A percentile compares a stretch with the other conserved stretches of the same genome.
phyloP scores from a whole-genome alignment of 2,888 invertebrate genomes.

The Lasioglossum figueresi region DNA sequence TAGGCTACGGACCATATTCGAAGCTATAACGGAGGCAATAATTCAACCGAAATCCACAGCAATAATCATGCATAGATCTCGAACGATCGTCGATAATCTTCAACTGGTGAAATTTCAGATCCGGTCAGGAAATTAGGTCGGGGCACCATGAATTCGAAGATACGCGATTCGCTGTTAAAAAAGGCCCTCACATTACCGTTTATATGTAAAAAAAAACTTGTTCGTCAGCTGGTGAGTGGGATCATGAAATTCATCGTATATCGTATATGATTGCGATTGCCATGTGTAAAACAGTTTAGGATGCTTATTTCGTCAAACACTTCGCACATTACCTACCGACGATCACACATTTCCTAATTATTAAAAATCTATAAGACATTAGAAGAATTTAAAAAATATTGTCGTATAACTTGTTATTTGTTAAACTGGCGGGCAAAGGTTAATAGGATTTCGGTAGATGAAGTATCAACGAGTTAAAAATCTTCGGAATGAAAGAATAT shows the following conservation, averaged over 20 bases:
- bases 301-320: too few species aligned
- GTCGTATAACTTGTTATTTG: too few species aligned
- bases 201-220: conserved; percentile 17
- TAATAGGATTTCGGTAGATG: background rate
- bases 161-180: conserved; percentile 12
- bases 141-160: conserved; percentile 17
- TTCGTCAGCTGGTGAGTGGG: conserved; percentile 35
- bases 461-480: background rate
- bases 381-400: too few species aligned
- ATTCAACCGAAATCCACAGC: background rate
- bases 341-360: too few species aligned
- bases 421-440: background rate
- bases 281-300: background rate
- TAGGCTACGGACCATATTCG: background rate
- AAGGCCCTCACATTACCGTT: background rate
- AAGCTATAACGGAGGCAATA: background rate
- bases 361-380: too few species aligned
- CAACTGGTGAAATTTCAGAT: conserved; percentile 25
- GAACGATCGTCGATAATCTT: background rate
- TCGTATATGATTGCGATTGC: too few species aligned
- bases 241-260: conserved; percentile 30
- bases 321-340: too few species aligned
- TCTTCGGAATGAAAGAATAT: background rate
- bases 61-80: background rate
- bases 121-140: conserved; percentile 17